phyloP scores from a whole-genome alignment of 2,888 invertebrate genomes.

The Ormyrus labotus region DNA sequence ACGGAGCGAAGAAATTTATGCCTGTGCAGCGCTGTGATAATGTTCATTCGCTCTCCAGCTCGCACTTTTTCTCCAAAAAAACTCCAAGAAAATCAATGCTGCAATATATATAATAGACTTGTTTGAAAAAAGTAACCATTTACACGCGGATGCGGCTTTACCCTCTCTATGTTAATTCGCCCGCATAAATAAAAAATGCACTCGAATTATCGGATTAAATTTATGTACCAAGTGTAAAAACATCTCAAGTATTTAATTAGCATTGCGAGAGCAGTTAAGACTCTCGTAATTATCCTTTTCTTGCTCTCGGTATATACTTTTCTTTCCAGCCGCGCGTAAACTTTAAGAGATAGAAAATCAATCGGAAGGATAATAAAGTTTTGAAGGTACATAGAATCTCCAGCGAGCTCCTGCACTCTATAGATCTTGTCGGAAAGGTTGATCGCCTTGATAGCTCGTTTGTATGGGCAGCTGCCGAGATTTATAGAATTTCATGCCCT shows the following conservation, averaged over 20 bases:
- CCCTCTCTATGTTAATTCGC: neutral
- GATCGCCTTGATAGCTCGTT: neutral
- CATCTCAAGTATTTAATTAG: too few relatives aligned
- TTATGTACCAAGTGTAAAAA: neutral
- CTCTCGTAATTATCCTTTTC: neutral
- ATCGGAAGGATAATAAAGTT: too few relatives aligned
- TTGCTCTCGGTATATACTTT: neutral
- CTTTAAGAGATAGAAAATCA: too few relatives aligned
- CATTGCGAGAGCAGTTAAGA: neutral
- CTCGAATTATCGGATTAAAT: neutral
- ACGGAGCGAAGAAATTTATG: slow-evolving; percentile 12
- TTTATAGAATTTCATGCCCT: neutral
- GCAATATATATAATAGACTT: too few relatives aligned
- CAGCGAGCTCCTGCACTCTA: too few relatives aligned
- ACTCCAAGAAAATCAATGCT: neutral
- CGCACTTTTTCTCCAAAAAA: neutral
- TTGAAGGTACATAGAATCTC: too few relatives aligned
- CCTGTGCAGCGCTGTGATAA: neutral
- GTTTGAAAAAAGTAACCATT: neutral
- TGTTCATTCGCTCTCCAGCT: neutral
- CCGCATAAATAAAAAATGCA: neutral
- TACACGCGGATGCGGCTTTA: neutral
- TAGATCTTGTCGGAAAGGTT: too few relatives aligned
- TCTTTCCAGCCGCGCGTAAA: neutral
- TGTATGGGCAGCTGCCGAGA: neutral